Base-by-base conservation (phyloP, 2,797 vertebrate genomes). In the Neomorphus geoffroyi region DNA sequence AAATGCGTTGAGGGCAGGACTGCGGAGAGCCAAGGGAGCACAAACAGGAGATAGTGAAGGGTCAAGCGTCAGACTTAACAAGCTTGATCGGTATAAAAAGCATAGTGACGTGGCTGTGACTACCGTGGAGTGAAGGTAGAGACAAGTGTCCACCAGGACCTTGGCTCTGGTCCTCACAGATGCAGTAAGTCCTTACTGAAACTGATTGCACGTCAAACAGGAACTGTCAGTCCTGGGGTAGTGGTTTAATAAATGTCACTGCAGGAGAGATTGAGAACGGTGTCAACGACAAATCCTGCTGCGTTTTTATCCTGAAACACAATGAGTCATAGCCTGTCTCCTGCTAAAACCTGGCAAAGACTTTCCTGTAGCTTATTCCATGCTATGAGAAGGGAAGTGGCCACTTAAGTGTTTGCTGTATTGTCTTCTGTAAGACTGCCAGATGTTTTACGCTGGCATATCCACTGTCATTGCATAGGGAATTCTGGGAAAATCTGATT, bases 11-110 rank as follows among this genome's bases (percentile, higher is more conserved):
- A 61, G 19, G 32, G 27, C 27, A 66, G 39, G 45, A 23, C 32
- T n/a, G 19, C 10, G 22, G 19, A 41, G n/a, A 9, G 51, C 18
- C 54, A 56, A 64, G 39, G 18, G 35, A 45, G 5, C 48, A 56
- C 0, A 0, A 33, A 81, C n/a, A 15, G 28, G 43, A 48, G 17
- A 35, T 6, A 58, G 19, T 1, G 30, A 45, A 51, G 18, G n/a
- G 28, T 5, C 51, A 77, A 24, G 32, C 2, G 1, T 23, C 61
- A 77, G 65, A 65, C 6, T n/a, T 57, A 37, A 87, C 16, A 32
- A 10, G 19, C 14, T 82, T 62, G 10, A 7, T 33, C 62, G 58
- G 21, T 32, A 64, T 37, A 70, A 94, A 93, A 90, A 80, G 56
- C 62, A 53, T 18, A 0, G 5, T 84, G 88, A 95, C 4, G 3